Conservation (phyloP, 2,888 invertebrate species). For the Seira ritae region DNA sequence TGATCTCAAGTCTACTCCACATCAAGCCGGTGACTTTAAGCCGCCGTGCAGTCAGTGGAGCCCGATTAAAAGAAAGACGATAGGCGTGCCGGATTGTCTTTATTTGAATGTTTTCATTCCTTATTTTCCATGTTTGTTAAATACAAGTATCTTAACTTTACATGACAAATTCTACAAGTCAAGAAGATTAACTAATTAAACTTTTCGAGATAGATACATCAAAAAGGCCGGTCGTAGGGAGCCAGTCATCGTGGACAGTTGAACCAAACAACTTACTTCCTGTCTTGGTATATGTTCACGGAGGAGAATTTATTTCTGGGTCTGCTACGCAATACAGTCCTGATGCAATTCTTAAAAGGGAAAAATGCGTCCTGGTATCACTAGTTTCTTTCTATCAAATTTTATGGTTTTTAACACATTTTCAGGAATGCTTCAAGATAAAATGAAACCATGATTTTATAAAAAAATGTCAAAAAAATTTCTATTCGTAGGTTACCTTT, state of each 20-base stretch:
- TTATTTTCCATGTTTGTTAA: constrained; percentile 68
- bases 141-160: too few relatives aligned
- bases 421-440: too few relatives aligned
- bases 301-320: constrained; percentile 67
- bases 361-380: constrained; percentile 68
- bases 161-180: too few relatives aligned
- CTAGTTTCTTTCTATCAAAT: too few relatives aligned
- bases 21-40: constrained; percentile 67
- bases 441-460: too few relatives aligned
- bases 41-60: constrained; percentile 72
- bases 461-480: too few relatives aligned
- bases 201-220: too few relatives aligned
- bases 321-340: constrained; percentile 61
- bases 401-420: too few relatives aligned
- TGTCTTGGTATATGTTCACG: constrained; percentile 69
- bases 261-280: constrained; percentile 65
- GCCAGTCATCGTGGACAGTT: constrained; percentile 61
- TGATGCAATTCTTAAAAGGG: constrained; percentile 60
- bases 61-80: constrained; percentile 49
- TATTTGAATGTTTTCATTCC: constrained; percentile 71
- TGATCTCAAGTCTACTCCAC: constrained; percentile 54
- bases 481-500: too few relatives aligned
- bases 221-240: constrained; percentile 30
- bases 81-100: constrained; percentile 70
- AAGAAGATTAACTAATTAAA: too few relatives aligned